Percentiles rank a stretch among this genome's conserved stretches.
phyloP scores from a whole-genome alignment of 2,797 vertebrate species.

The Borostomias antarcticus region DNA sequence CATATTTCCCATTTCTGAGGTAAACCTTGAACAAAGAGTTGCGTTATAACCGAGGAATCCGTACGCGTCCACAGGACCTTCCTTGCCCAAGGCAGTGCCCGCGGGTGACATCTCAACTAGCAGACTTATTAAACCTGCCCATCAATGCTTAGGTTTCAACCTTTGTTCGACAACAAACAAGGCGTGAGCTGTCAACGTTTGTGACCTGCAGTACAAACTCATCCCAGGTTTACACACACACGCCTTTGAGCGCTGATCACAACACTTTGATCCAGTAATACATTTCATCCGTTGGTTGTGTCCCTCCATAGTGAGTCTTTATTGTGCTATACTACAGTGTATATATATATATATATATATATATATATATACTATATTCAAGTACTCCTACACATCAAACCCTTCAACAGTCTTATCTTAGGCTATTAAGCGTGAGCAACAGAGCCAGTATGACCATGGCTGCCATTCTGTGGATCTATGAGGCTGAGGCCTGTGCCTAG shows the following conservation, averaged over 20 bases:
- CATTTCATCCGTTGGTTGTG: constrained; percentile 8
- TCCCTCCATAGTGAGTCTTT: background rate
- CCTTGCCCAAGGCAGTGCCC: constrained; percentile 63
- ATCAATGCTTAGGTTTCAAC: constrained; percentile 58
- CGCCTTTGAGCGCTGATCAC: constrained; percentile 58
- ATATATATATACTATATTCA: background rate
- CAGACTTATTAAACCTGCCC: constrained; percentile 77
- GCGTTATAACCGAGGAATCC: constrained; percentile 68
- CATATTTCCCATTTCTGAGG: constrained; percentile 68
- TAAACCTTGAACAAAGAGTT: constrained; percentile 70
- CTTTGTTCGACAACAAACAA: constrained; percentile 64
- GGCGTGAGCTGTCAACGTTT: constrained; percentile 47
- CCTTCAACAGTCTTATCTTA: no score
- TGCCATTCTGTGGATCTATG: no score
- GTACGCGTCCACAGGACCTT: constrained; percentile 50
- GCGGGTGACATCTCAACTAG: constrained; percentile 71
- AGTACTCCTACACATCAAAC: background rate
- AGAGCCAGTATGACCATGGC: no score
- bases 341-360: background rate
- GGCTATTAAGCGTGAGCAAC: no score
- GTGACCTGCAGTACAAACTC: background rate
- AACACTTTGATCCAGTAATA: constrained; percentile 56
- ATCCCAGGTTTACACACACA: constrained; percentile 13
- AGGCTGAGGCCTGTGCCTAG: no score
- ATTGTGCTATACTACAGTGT: no score